Evolutionary conservation across 2,888 invertebrate genomes (phyloP).

Genomic region (Acleris cristana): DNA sequence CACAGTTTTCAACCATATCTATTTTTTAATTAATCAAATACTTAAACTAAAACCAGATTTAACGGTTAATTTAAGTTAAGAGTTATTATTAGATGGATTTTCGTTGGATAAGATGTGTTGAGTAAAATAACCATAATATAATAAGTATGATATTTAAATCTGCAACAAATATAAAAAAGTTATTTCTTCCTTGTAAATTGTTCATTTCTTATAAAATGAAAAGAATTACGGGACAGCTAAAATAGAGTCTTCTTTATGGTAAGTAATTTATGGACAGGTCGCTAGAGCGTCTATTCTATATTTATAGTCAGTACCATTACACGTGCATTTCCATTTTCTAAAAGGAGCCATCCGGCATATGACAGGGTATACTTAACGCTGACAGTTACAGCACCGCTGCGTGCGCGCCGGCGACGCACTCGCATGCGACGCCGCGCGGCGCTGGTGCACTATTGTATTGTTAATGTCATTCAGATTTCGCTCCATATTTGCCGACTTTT

Average conservation of each 20-base stretch:
- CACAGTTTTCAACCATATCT: not conserved
- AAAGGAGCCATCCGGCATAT: slow-evolving; percentile 22
- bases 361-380: slow-evolving; percentile 24
- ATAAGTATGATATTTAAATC: no score
- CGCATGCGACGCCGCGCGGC: slow-evolving; percentile 29
- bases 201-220: no score
- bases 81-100: not conserved
- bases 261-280: no score
- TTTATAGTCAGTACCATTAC: not conserved
- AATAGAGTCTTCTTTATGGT: no score
- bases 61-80: slow-evolving; percentile 20
- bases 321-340: slow-evolving; percentile 19
- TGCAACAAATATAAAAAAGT: no score
- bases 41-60: slow-evolving; percentile 10
- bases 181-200: no score
- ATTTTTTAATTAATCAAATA: slow-evolving; percentile 3
- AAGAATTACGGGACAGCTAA: no score
- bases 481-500: slow-evolving; percentile 2
- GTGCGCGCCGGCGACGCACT: slow-evolving; percentile 12
- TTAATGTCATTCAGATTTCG: slow-evolving; percentile 15
- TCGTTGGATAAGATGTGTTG: not conserved
- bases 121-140: no score
- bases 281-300: not conserved
- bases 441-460: slow-evolving; percentile 28
- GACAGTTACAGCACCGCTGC: slow-evolving; percentile 25